Base-by-base conservation (phyloP, 2,888 invertebrate genomes). In the Pomacea canaliculata region DNA sequence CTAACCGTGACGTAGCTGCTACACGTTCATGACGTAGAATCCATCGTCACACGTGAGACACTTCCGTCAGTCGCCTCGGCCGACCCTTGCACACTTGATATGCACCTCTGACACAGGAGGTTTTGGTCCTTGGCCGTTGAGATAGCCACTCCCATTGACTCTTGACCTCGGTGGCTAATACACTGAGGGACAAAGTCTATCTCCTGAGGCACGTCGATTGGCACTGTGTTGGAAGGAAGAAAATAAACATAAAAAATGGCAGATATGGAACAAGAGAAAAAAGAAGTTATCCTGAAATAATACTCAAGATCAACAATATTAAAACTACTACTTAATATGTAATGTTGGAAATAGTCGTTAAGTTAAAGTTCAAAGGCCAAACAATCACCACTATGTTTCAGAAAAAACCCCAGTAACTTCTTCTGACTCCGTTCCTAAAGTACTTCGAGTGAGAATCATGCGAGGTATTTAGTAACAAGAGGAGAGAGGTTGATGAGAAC, bases 1-100 rank as follows among this genome's bases (percentile, higher is more conserved):
- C 59, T 69, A 5, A 80, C 81, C 70, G 62, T 70, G 9, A 68
- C 46, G 27, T 56, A 66, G 59, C 79, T 77, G 59, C 75, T 75
- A 70, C 81, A 81, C n/a, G 49, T 78, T 79, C 70, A 81, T 67
- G 9, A 81, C 63, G 18, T 74, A 71, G 5, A n/a, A n/a, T n/a
- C 74, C 81, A 18, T 37, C 48, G 37, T 74, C 72, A 27, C 81
- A 81, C 37, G 63, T 63, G 19, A 7, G 74, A 71, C 12, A 72
- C 76, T 48, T 51, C 60, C 70, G 76, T 76, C 66, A 76, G 76
- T 62, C 77, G n/a, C 76, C 10, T 75, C 74, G 23, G 76, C 63
- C 13, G 48, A 49, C 13, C 79, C 75, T 37, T 67, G 37, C 0
- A 71, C 66, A 13, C 51, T 56, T 19, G 81, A 81, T 59, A 60